These are phyloP conservation scores for Orbicella faveolata DNA, from an alignment of 64 coral and sea anemone genomes.

Conservation along the genomic window DNA sequence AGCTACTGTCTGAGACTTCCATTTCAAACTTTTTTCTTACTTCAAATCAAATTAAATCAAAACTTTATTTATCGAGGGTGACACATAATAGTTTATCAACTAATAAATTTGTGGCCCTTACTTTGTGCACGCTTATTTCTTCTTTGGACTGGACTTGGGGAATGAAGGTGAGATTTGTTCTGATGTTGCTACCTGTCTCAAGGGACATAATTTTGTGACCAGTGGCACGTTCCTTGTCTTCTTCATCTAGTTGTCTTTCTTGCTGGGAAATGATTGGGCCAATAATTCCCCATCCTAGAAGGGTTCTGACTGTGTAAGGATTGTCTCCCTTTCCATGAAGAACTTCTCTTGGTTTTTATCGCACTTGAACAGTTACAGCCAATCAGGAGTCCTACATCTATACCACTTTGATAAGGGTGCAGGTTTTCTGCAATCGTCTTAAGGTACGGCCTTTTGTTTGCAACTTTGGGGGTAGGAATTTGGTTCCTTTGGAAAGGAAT, in stretches of 20 bases:
- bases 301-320: constrained; percentile 46
- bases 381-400: constrained; percentile 57
- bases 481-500: constrained; percentile 49
- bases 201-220: not conserved
- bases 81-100: too few relatives aligned
- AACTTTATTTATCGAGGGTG: too few relatives aligned
- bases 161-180: not conserved
- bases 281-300: constrained; percentile 56
- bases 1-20: not conserved
- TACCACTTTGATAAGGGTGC: not conserved
- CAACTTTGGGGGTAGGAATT: constrained; percentile 40
- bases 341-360: constrained; percentile 59
- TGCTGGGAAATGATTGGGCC: not conserved
- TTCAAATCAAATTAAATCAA: too few relatives aligned
- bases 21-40: not conserved
- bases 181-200: not conserved
- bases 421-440: constrained; percentile 36
- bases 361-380: constrained; percentile 57
- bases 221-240: not conserved
- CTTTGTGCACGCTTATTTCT: not conserved
- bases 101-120: not conserved
- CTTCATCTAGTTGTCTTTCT: not conserved
- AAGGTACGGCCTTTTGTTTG: not conserved
- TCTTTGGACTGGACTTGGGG: not conserved
- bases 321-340: constrained; percentile 44